Base-by-base conservation (phyloP, 2,113 vertebrate genomes). In the Myiagra hebetior region DNA sequence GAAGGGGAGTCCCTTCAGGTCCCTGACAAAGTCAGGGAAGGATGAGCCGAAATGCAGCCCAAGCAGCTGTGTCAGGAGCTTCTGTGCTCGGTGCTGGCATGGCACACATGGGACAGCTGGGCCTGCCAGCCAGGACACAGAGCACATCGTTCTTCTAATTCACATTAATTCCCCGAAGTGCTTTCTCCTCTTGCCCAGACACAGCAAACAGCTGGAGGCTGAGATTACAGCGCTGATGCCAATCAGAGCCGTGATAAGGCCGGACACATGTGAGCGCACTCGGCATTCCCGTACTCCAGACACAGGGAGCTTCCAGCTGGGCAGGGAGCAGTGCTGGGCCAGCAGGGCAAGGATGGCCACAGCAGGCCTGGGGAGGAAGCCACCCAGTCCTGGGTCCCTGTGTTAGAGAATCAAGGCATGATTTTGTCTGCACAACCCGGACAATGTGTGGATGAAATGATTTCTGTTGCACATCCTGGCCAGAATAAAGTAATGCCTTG, bases 131-230 rank as follows among this genome's bases (percentile, higher is more conserved):
- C 74, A 44, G 84, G 55, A 33, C 46, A 30, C 22, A 7, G 33
- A 50, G 24, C 69, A 22, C n/a, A 6, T 27, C 2, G 4, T 60
- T 70, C 67, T 85, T 28, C 16, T 75, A 49, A 53, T 69, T 78
- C 59, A 42, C 9, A 82, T 87, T 30, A 95, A 96, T 91, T 91
- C 91, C 82, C 93, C 10, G 4, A 62, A 94, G 78, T 35, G 82
- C 85, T 94, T 85, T 70, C 89, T 85, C 46, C 50, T 80, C 70
- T 83, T 60, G 50, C 91, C 85, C 85, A 72, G 90, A 37, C 78
- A 33, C 85, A 68, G 86, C 89, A 60, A 89, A 80, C 94, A 96
- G 93, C 95, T 96, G 93, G 89, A 93, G 77, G 62, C 74, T 60
- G 70, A 73, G 81, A 85, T 85, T 93, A 79, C 2, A 16, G 65